Percentiles rank a stretch among this genome's conserved stretches.
Conservation (phyloP, 2,113 vertebrate species). For the Esox niger region DNA sequence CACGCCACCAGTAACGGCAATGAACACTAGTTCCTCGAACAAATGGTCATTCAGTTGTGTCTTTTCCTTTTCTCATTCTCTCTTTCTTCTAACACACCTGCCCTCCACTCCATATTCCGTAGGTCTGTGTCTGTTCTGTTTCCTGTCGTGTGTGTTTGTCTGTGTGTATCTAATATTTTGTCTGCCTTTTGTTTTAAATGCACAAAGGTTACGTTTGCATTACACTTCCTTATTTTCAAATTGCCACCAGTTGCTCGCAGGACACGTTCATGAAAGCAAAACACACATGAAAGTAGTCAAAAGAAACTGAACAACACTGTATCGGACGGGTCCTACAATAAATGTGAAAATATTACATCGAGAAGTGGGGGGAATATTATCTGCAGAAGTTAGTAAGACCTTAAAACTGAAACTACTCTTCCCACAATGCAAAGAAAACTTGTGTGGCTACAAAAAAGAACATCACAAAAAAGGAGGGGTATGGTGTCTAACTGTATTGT, state of each 20-base stretch:
- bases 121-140: background rate
- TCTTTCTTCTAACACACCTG: slow-evolving; percentile 9
- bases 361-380: background rate
- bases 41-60: background rate
- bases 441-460: background rate
- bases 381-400: background rate
- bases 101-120: slow-evolving; percentile 6
- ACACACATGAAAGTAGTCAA: background rate
- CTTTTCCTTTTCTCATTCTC: slow-evolving; percentile 6
- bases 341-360: background rate
- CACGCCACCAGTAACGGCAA: background rate
- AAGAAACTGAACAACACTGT: background rate
- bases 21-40: slow-evolving; percentile 7
- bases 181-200: background rate
- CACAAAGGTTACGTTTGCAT: slow-evolving; percentile 64
- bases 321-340: background rate
- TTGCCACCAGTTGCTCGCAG: slow-evolving; percentile 21
- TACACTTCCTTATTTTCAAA: slow-evolving; percentile 68
- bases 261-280: slow-evolving; percentile 14
- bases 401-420: slow-evolving; percentile 11
- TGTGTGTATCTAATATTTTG: background rate
- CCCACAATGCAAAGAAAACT: slow-evolving; percentile 23
- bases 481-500: background rate
- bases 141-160: background rate
- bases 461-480: background rate